phyloP scores from a whole-genome alignment of 2,797 vertebrate genomes.

The Odontamblyopus lacepedii region DNA sequence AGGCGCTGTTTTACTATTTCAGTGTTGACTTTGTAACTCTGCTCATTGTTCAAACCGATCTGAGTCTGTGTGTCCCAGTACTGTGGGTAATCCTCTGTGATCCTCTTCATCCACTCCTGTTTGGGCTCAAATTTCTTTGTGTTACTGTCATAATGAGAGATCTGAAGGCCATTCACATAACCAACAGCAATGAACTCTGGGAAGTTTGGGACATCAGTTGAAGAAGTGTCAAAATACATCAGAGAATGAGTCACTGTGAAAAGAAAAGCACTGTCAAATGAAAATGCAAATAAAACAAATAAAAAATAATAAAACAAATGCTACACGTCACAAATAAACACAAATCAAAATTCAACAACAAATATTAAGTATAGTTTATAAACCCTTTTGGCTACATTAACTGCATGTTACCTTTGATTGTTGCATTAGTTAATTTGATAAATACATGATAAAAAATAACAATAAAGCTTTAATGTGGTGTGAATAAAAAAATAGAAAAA shows the following conservation, averaged over 20 bases:
- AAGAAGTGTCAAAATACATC: slow-evolving; percentile 36
- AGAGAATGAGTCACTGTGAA: slow-evolving; percentile 45
- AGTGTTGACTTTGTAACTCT: neutral
- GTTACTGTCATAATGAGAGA: slow-evolving; percentile 25
- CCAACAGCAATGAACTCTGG: slow-evolving; percentile 47
- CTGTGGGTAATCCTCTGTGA: neutral
- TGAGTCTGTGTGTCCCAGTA: slow-evolving; percentile 3
- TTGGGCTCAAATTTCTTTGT: neutral
- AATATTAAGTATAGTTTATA: too few species aligned
- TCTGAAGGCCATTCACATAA: slow-evolving; percentile 39
- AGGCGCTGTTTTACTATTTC: neutral
- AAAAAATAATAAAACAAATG: neutral
- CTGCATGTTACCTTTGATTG: too few species aligned
- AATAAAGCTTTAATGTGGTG: too few species aligned
- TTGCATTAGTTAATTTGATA: too few species aligned
- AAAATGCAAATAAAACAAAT: too few species aligned
- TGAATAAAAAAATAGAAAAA: too few species aligned
- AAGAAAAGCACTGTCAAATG: neutral
- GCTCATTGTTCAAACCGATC: fast-evolving
- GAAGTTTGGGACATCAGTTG: slow-evolving; percentile 36
- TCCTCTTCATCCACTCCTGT: slow-evolving; percentile 45
- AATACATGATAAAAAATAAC: too few species aligned
- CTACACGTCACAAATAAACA: neutral
- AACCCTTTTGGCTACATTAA: too few species aligned
- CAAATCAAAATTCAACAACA: too few species aligned